phyloP scores from a whole-genome alignment of 2,888 invertebrate genomes.

The Tineola bisselliella region DNA sequence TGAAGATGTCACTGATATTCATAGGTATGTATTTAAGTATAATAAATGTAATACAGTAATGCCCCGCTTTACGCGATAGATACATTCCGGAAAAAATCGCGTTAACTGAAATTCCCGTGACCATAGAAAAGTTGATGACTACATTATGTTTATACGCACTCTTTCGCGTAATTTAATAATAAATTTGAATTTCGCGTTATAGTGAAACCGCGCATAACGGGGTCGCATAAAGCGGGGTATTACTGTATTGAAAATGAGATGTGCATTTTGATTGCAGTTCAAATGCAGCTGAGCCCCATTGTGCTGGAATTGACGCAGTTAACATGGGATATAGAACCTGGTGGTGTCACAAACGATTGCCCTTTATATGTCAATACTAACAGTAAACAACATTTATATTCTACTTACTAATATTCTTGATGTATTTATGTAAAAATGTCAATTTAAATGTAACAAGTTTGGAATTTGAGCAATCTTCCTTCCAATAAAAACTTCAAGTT shows the following conservation, averaged over 20 bases:
- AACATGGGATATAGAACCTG: conserved; percentile 40
- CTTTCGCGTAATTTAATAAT: no score
- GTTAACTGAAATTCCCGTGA: no score
- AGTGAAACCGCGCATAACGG: no score
- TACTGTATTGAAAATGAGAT: background rate
- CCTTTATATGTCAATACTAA: conserved; percentile 38
- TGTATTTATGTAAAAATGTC: conserved; percentile 46
- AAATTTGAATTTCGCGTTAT: no score
- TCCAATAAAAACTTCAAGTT: conserved; percentile 1
- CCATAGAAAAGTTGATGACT: no score
- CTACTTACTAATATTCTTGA: no score
- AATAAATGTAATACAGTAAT: no score
- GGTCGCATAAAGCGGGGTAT: no score
- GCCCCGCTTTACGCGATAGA: no score
- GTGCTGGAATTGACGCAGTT: conserved; percentile 38
- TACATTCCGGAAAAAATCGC: no score
- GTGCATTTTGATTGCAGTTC: conserved; percentile 23
- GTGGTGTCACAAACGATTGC: conserved; percentile 43
- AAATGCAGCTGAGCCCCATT: conserved; percentile 40
- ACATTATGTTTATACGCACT: no score
- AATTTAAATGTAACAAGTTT: conserved; percentile 40
- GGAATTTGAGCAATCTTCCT: background rate
- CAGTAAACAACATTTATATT: no score
- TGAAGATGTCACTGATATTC: background rate
- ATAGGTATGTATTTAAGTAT: background rate